A percentile compares a stretch with the other conserved stretches of the same genome.
These are phyloP conservation scores for Urocyon cinereoargenteus DNA, from an alignment of 2,797 vertebrate genomes.

Conservation along the genomic window DNA sequence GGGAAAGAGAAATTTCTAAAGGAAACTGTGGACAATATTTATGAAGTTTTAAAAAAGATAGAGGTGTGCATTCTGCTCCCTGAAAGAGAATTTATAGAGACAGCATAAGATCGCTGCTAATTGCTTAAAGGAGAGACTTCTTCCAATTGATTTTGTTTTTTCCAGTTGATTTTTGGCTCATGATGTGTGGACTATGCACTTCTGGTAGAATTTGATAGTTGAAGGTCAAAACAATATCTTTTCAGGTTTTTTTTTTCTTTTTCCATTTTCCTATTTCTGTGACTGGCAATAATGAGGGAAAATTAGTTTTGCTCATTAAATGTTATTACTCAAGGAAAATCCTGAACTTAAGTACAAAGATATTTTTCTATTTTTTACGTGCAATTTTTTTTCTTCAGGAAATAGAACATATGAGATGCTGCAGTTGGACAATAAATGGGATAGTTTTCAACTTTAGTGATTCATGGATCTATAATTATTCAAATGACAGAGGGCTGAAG, in stretches of 20 bases:
- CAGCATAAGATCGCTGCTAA: background rate
- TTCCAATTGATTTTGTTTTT: background rate
- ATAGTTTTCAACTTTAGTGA: background rate
- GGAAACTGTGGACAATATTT: background rate
- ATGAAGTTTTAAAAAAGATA: background rate
- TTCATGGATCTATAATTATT: background rate
- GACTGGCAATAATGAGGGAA: background rate
- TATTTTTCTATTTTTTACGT: background rate
- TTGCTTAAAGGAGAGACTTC: background rate
- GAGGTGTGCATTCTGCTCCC: background rate
- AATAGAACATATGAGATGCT: background rate
- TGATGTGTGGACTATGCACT: background rate
- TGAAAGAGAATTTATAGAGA: background rate
- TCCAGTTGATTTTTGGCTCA: background rate
- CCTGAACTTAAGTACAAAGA: background rate
- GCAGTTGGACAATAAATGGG: background rate
- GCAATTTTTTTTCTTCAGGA: background rate
- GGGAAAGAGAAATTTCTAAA: background rate
- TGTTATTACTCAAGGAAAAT: constrained; percentile 3
- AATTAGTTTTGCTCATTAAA: background rate
- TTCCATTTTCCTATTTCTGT: background rate
- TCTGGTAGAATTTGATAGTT: background rate
- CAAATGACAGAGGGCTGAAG: background rate
- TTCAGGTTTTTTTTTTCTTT: background rate
- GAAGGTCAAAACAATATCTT: background rate